These are phyloP conservation scores for Galeruca laticollis DNA, from an alignment of 2,888 invertebrate genomes.

Conservation along the genomic window DNA sequence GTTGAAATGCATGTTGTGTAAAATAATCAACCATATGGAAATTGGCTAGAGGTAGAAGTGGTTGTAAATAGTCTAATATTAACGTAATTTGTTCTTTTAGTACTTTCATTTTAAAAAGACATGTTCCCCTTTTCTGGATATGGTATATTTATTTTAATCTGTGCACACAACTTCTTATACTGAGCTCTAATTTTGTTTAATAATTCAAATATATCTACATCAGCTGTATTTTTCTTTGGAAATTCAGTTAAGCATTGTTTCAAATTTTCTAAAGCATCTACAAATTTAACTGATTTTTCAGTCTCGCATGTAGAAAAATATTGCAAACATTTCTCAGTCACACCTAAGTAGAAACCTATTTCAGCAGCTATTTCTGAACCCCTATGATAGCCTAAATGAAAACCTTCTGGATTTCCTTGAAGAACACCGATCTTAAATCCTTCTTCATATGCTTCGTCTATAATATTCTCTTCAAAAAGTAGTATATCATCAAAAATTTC, in stretches of 20 bases:
- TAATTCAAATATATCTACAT: slow-evolving; percentile 74
- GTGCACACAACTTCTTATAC: slow-evolving; percentile 77
- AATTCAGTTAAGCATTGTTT: slow-evolving; percentile 68
- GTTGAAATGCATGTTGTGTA: slow-evolving; percentile 72
- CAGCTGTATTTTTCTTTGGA: slow-evolving; percentile 75
- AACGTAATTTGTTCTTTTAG: slow-evolving; percentile 67
- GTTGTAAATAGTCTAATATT: slow-evolving; percentile 71
- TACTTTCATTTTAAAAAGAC: slow-evolving; percentile 69
- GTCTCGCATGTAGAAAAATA: slow-evolving; percentile 54
- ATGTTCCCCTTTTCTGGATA: slow-evolving; percentile 71
- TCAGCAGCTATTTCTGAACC: slow-evolving; percentile 83
- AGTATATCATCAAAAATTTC: slow-evolving; percentile 79
- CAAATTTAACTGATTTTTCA: slow-evolving; percentile 69
- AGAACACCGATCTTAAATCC: slow-evolving; percentile 74
- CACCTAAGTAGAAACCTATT: slow-evolving; percentile 80
- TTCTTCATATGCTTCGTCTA: slow-evolving; percentile 75
- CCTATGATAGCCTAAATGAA: slow-evolving; percentile 82
- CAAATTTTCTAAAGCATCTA: slow-evolving; percentile 70
- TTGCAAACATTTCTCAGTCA: slow-evolving; percentile 66
- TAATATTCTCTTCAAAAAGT: slow-evolving; percentile 76
- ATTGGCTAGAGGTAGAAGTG: slow-evolving; percentile 75
- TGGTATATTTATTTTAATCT: slow-evolving; percentile 72
- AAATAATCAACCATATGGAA: slow-evolving; percentile 85
- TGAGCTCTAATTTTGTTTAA: slow-evolving; percentile 76
- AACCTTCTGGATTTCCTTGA: slow-evolving; percentile 77